Evolutionary conservation across 2,113 vertebrate genomes (phyloP), one percentile per base, ranked within the genome.

Genomic region (Reinhardtius hippoglossoides): DNA sequence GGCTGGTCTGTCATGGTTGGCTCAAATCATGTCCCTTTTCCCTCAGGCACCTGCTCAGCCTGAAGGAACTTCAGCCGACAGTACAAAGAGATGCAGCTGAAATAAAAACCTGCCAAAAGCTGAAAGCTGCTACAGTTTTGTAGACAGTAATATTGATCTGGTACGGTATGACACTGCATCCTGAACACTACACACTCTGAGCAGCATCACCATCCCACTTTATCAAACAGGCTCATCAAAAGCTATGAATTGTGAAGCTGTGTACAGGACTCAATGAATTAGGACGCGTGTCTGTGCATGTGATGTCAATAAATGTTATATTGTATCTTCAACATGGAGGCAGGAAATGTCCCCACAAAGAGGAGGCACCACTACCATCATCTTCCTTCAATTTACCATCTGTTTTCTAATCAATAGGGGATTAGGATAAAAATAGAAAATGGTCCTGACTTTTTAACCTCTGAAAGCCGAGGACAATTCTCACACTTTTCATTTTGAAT

Each of bases 151-250:
- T 48, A 48, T 18, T 48, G 13, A 48, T 62, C 16, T 63, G 42
- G 18, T 13, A 23, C 9, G 6, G 42, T 31, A 26, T 52, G 13
- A 74, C 23, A 59, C 8, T 15, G 26, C 44, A 20, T 70, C 12
- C 21, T 21, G 40, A 56, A 62, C 24, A 14, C 20, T 31, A 37
- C 18, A 12, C 21, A 13, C 13, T 7, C 59, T 55, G 26, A 62
- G 64, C n/a, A 59, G 40, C 65, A 65, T 60, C 46, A 9, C 3
- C 24, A 0, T 44, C 52, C 6, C 1, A 6, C 52, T 18, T 15
- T 23, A 26, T 81, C 26, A 61, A 71, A 57, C 27, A 37, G 27
- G 56, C 63, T 24, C 63, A 50, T 81, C 40, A 73, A 73, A 84
- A 60, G 55, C 69, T 23, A 52, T 14, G 12, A 16, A 55, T 8